Evolutionary conservation across 2,113 vertebrate species (phyloP), one percentile per base, ranked within the genome.

Genomic region (Heterotis niloticus): DNA sequence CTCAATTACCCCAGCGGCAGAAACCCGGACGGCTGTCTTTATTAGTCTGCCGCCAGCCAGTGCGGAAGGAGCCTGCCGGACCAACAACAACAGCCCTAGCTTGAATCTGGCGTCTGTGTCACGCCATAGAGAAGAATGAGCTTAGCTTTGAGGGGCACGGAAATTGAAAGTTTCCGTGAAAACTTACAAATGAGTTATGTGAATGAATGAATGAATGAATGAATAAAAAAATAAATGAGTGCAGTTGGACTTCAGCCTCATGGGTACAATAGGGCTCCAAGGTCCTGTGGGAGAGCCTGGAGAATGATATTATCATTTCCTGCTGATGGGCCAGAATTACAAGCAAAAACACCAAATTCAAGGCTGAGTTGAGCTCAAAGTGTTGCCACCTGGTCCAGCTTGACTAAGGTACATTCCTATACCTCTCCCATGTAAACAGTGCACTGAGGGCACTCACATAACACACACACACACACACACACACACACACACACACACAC

Each of bases 311-410:
- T 44, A 44, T 44, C 34, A 44, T 44, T 44, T 2, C 59, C 28
- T 17, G 52, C 79, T 23, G 69, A 76, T 24, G 82, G 74, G 79
- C 75, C 80, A 75, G 82, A 78, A 83, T 78, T 76, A 59, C 68
- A 59, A 54, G 82, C 80, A 90, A 88, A 89, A 88, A 89, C 84
- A 44, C 5, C 72, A 82, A 89, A 88, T 88, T 88, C 34, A 44
- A 7, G 34, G 2, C 7, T 7, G 7, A 88, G 89, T 88, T 87
- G 84, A 83, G 84, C 76, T 82, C 75, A 85, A 85, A 84, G 77
- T 60, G 64, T 67, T 68, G 75, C 79, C 76, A 85, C 84, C 84
- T 84, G 79, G 79, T n/a, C 77, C 76, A 79, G 26, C 67, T 68
- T 64, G 56, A 77, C 28, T n/a, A 77, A 83, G 64, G 14, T 44